Evolutionary conservation across 2,797 vertebrate species (phyloP).

Genomic region (Discoglossus pictus): DNA sequence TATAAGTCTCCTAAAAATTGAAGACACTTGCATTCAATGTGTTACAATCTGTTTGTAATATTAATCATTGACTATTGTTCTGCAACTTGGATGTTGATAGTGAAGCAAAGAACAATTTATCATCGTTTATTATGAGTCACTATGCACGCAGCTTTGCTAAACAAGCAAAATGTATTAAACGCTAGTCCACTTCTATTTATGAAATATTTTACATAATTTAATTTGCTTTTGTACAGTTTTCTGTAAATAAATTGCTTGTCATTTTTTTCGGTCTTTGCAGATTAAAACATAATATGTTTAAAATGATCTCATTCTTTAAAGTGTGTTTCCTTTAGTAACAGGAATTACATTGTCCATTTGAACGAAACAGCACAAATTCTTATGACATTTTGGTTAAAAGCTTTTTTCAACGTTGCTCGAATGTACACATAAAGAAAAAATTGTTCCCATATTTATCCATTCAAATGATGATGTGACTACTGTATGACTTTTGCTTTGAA

Average conservation of each 20-base stretch:
- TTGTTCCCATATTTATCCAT: slow-evolving; percentile 26
- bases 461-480: slow-evolving; percentile 18
- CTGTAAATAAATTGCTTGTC: slow-evolving; percentile 99
- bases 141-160: slow-evolving; percentile 99
- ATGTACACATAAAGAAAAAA: slow-evolving; percentile 24
- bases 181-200: slow-evolving; percentile 99
- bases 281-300: slow-evolving; percentile 99
- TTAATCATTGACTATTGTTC: slow-evolving; percentile 98
- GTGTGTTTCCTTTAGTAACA: slow-evolving; percentile 61
- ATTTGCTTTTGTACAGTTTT: slow-evolving; percentile 99
- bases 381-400: slow-evolving; percentile 39
- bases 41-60: slow-evolving; percentile 91
- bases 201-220: slow-evolving; percentile 99
- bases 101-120: slow-evolving; percentile 95
- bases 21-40: slow-evolving; percentile 89
- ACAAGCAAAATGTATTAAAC: slow-evolving; percentile 98
- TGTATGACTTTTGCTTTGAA: slow-evolving; percentile 31
- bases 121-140: slow-evolving; percentile 99
- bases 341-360: slow-evolving; percentile 47
- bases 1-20: slow-evolving; percentile 72
- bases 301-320: slow-evolving; percentile 68
- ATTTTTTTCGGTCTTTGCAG: slow-evolving; percentile 99
- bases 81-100: slow-evolving; percentile 99
- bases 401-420: not conserved
- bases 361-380: slow-evolving; percentile 48